Conservation (phyloP, 2,888 invertebrate species). For the Eristalinus sepulchralis region DNA sequence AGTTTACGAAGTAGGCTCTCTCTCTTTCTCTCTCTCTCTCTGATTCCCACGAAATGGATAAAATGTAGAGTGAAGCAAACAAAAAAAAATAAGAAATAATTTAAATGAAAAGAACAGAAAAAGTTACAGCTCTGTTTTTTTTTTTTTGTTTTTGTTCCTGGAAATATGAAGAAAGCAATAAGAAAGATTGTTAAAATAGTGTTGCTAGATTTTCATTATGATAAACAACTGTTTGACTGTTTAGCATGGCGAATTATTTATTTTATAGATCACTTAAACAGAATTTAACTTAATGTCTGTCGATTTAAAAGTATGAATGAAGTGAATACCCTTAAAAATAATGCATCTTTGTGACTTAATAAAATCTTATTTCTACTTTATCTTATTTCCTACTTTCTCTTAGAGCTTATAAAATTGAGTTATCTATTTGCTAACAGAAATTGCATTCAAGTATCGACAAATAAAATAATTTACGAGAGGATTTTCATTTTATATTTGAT, state of each 20-base stretch:
- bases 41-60: constrained; percentile 22
- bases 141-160: background rate
- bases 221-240: background rate
- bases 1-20: background rate
- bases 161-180: background rate
- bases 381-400: too few species aligned
- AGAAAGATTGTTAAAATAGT: background rate
- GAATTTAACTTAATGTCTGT: too few species aligned
- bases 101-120: background rate
- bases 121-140: background rate
- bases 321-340: too few species aligned
- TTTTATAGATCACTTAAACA: background rate
- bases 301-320: too few species aligned
- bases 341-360: too few species aligned
- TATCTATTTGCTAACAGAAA: too few species aligned
- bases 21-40: constrained; percentile 23
- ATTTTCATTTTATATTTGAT: background rate
- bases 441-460: too few species aligned
- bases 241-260: background rate
- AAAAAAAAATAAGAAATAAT: background rate
- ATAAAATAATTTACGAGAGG: background rate
- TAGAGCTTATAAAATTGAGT: too few species aligned
- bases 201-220: background rate
- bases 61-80: background rate
- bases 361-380: too few species aligned